Base-by-base conservation (phyloP, 1,140 invertebrate species). In the Batillaria attramentaria region DNA sequence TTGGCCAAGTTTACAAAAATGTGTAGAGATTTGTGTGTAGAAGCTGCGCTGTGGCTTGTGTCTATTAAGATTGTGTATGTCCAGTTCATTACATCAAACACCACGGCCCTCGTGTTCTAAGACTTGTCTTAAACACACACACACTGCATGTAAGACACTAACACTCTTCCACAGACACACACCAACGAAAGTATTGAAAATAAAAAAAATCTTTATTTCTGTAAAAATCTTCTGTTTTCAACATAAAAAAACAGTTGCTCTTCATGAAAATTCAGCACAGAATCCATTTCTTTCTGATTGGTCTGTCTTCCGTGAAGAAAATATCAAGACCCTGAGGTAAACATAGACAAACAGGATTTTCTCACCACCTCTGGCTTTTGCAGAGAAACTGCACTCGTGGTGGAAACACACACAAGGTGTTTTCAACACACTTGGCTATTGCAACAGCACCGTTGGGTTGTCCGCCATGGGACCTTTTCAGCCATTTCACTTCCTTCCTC, bases 291-390 rank as follows among this genome's bases (percentile, higher is more conserved):
- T 70, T 70, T 70, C 68, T 70, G 68, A 70, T 70, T 70, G 68
- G 68, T 70, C 68, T 70, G 37, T 70, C 68, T 70, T 70, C 68
- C 4, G 37, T 42, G 41, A 42, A 33, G 68, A 41, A 39, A 70
- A 70, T 70, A 70, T 70, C 68, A 41, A 70, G 68, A 70, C 68
- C 68, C 68, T 70, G 68, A 70, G 68, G 68, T 37, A 70, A 24
- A 70, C 68, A 70, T 70, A n/a, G 68, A 70, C 68, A 70, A 37
- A 70, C 68, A 42, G 68, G 68, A 70, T 75, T 42, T 75, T 65
- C 35, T 39, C 39, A 75, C 73, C 54, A 65, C 16, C 35, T n/a
- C 37, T 20, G 31, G 39, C 18, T 20, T 28, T 75, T 65, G 18
- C 18, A 39, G 46, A 24, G 16, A 42, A 35, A 13, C 31, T 65